A percentile compares a stretch with the other conserved stretches of the same genome.
Evolutionary conservation across 2,797 vertebrate species (phyloP).

Genomic region (Sebastes wilsoni): DNA sequence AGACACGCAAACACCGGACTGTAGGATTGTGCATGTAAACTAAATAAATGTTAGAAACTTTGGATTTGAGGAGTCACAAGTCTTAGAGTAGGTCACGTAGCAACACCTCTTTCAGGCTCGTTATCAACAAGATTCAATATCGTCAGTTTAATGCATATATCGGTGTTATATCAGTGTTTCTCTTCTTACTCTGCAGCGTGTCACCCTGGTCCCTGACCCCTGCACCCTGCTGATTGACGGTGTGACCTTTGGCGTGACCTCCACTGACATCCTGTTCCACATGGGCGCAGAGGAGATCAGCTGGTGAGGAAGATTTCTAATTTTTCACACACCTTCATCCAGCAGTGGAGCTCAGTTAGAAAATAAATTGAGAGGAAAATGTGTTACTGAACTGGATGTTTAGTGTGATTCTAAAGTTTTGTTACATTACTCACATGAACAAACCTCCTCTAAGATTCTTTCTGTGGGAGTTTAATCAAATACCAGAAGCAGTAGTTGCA

Average conservation of each 20-base stretch:
- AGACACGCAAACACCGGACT: background rate
- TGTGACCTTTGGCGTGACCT: slow-evolving; percentile 88
- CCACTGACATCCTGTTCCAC: slow-evolving; percentile 92
- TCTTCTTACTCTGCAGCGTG: slow-evolving; percentile 75
- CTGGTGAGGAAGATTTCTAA: slow-evolving; percentile 76
- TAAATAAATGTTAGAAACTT: background rate
- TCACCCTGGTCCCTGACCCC: slow-evolving; percentile 89
- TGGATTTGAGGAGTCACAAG: background rate
- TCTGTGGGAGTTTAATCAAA: background rate
- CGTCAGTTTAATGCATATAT: background rate
- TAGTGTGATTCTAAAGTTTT: background rate
- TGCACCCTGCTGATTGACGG: slow-evolving; percentile 89
- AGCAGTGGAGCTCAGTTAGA: background rate
- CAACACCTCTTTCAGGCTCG: background rate
- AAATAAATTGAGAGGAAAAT: background rate
- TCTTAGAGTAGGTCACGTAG: background rate
- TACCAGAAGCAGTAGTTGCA: background rate
- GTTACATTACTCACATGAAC: background rate
- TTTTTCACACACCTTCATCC: background rate
- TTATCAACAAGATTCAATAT: background rate
- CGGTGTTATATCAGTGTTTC: background rate
- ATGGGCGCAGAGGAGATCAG: slow-evolving; percentile 94
- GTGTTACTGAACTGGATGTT: background rate
- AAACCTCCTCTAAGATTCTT: background rate
- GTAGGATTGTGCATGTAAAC: background rate